Conservation (phyloP, 2,797 vertebrate genomes). For the Enteromius afrohamiltoni region DNA sequence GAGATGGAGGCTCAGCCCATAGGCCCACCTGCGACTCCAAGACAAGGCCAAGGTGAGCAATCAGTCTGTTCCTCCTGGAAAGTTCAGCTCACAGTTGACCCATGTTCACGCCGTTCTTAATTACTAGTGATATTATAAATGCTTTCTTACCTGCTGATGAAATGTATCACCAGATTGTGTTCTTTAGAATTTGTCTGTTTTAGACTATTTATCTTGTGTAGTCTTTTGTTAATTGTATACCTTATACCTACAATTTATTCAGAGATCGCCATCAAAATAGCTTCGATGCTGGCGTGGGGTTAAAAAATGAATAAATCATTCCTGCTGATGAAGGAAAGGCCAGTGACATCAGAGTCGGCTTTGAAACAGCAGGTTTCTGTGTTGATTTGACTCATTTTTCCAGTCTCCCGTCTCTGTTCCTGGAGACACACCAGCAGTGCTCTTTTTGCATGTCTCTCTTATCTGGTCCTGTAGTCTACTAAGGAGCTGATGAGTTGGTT, state of each 20-base stretch:
- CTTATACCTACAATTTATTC: too few relatives aligned
- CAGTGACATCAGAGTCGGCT: not conserved
- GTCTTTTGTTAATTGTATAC: too few relatives aligned
- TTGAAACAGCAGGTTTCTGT: not conserved
- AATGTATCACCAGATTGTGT: not conserved
- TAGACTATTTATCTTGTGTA: too few relatives aligned
- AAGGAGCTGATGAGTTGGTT: too few relatives aligned
- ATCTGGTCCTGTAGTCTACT: too few relatives aligned
- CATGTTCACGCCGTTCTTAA: not conserved
- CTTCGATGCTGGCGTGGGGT: too few relatives aligned
- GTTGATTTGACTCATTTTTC: not conserved
- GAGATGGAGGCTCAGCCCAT: slow-evolving; percentile 83
- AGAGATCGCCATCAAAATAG: too few relatives aligned
- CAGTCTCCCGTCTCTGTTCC: not conserved
- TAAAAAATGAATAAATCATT: not conserved
- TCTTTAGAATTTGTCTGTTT: too few relatives aligned
- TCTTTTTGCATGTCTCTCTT: too few relatives aligned
- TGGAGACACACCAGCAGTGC: too few relatives aligned
- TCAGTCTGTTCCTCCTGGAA: not conserved
- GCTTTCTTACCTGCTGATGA: not conserved
- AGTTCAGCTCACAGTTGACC: not conserved
- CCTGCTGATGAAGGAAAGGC: not conserved
- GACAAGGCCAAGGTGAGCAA: slow-evolving; percentile 92
- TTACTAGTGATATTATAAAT: not conserved
- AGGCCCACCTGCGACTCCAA: slow-evolving; percentile 83